Evolutionary conservation across 2,888 invertebrate species (phyloP).

Genomic region (Geophilus truncorum): DNA sequence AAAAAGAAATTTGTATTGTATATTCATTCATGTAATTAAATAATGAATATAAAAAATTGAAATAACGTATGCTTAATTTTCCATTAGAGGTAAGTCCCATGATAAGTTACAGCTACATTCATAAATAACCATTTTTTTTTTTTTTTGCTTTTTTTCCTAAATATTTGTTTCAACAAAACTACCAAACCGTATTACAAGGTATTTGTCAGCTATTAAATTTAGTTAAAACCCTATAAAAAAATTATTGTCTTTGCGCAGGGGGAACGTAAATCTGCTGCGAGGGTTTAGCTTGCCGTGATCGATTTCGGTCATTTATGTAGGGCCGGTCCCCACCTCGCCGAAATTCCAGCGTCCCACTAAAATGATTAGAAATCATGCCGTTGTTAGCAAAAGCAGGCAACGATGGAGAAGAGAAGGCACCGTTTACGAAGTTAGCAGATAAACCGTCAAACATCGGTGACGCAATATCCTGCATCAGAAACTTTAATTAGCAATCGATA

Average conservation of each 20-base stretch:
- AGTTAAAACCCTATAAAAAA: neutral
- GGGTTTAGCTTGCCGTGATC: neutral
- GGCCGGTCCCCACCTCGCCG: slow-evolving; percentile 34
- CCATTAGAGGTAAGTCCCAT: neutral
- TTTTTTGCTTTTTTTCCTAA: too few species aligned
- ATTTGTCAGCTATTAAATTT: neutral
- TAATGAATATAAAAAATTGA: neutral
- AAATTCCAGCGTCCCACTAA: slow-evolving; percentile 34
- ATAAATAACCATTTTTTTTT: neutral
- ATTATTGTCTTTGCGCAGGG: slow-evolving; percentile 31
- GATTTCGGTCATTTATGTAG: neutral
- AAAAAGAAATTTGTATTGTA: neutral
- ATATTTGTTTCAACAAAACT: neutral
- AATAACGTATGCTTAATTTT: neutral
- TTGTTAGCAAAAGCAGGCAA: slow-evolving; percentile 33
- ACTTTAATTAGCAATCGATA: neutral
- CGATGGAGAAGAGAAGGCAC: slow-evolving; percentile 32
- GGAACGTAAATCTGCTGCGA: slow-evolving; percentile 32
- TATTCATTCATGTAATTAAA: neutral
- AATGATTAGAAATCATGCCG: slow-evolving; percentile 32
- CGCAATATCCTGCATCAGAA: slow-evolving; percentile 24
- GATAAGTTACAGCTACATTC: neutral
- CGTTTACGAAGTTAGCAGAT: slow-evolving; percentile 32
- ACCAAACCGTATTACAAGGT: neutral
- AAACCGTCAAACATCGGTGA: slow-evolving; percentile 32